phyloP scores from a whole-genome alignment of 1,140 invertebrate species.

The Aricia agestis region DNA sequence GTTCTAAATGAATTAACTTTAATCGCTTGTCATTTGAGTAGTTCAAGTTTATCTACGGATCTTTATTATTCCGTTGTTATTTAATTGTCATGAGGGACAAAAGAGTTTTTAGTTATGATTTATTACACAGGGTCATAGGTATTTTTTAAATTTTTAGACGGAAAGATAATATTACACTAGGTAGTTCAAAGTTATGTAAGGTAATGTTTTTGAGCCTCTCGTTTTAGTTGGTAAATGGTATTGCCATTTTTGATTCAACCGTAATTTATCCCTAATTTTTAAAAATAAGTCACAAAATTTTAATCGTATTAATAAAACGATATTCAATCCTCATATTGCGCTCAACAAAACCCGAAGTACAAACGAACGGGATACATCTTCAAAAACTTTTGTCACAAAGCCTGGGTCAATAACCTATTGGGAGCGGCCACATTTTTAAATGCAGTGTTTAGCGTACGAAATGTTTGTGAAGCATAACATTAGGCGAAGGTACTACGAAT shows the following conservation, averaged over 20 bases:
- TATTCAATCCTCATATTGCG: neutral
- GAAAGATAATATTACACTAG: no score
- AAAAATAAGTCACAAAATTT: no score
- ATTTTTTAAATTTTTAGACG: no score
- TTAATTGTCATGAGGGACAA: neutral
- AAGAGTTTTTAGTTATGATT: neutral
- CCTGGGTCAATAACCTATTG: conserved; percentile 55
- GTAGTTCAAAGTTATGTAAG: no score
- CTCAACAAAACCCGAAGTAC: neutral
- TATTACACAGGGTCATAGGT: neutral
- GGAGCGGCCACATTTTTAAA: conserved; percentile 57
- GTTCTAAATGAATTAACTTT: neutral
- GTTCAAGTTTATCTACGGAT: neutral
- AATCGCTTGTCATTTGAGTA: neutral
- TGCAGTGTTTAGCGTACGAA: conserved; percentile 29
- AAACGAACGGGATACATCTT: conserved; percentile 36
- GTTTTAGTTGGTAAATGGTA: no score
- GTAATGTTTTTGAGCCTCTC: no score
- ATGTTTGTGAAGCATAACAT: neutral
- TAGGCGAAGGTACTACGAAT: no score
- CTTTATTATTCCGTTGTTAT: neutral
- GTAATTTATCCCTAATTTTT: no score
- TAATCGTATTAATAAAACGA: no score
- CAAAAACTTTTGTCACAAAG: conserved; percentile 65
- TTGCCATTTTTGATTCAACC: no score